phyloP scores from a whole-genome alignment of 2,888 invertebrate genomes.

The Yponomeuta malinellus region DNA sequence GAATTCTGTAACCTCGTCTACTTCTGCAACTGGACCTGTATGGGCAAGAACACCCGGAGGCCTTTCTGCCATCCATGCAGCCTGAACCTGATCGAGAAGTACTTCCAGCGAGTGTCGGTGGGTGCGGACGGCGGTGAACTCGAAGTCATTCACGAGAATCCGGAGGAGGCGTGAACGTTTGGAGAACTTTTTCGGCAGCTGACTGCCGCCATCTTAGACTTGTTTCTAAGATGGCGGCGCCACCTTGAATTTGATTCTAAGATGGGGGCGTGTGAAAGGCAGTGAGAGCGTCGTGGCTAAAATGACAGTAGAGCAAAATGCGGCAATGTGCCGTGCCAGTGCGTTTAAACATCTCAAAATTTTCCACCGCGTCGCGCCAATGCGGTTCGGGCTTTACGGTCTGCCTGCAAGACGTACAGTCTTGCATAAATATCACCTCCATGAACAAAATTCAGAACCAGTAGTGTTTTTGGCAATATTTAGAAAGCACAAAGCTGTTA shows the following conservation, averaged over 20 bases:
- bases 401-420: too few relatives aligned
- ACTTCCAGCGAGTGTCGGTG: slow-evolving; percentile 25
- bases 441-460: too few relatives aligned
- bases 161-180: background rate
- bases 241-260: background rate
- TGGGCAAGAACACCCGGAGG: slow-evolving; percentile 40
- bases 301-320: too few relatives aligned
- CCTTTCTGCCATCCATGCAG: slow-evolving; percentile 53
- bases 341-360: too few relatives aligned
- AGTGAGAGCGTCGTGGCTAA: too few relatives aligned
- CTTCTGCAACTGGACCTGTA: slow-evolving; percentile 50
- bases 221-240: background rate
- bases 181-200: background rate
- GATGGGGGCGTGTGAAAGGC: background rate
- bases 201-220: background rate
- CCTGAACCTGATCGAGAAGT: slow-evolving; percentile 37
- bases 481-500: too few relatives aligned
- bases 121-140: background rate
- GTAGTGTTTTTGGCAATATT: too few relatives aligned
- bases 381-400: too few relatives aligned
- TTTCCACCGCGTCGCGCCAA: too few relatives aligned
- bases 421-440: too few relatives aligned
- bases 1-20: slow-evolving; percentile 42
- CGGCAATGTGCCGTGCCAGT: too few relatives aligned
- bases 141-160: background rate